phyloP scores from a whole-genome alignment of 1,140 invertebrate genomes.

The Lasaia peninsularis region DNA sequence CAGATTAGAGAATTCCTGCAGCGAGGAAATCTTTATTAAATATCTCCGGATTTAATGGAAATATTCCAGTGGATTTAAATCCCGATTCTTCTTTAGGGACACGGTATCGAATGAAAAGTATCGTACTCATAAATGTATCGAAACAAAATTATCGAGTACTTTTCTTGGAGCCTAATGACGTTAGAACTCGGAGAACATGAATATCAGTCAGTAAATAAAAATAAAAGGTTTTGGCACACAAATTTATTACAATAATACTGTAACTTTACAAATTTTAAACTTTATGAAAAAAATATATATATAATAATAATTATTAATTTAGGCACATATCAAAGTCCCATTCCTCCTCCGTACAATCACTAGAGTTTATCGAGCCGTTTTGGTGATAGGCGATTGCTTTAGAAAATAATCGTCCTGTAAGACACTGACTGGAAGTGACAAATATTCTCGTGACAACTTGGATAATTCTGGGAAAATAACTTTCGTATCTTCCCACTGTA shows the following conservation, averaged over 20 bases:
- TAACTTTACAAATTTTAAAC: slow-evolving; percentile 5
- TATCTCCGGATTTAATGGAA: too few relatives aligned
- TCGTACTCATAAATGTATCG: slow-evolving; percentile 18
- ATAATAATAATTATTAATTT: slow-evolving; percentile 3
- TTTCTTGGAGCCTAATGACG: background rate
- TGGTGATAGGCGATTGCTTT: slow-evolving; percentile 19
- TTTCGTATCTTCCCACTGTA: slow-evolving; percentile 21
- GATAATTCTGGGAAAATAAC: slow-evolving; percentile 20
- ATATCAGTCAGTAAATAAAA: background rate
- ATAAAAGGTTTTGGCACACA: slow-evolving; percentile 7
- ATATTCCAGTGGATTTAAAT: too few relatives aligned
- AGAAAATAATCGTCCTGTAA: slow-evolving; percentile 27
- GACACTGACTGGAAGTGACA: slow-evolving; percentile 21
- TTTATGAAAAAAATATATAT: slow-evolving; percentile 12
- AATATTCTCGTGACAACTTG: slow-evolving; percentile 18
- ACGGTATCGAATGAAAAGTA: too few relatives aligned
- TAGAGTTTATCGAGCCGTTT: slow-evolving; percentile 7
- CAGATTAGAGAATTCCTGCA: too few relatives aligned
- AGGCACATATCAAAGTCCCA: background rate
- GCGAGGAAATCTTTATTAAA: too few relatives aligned
- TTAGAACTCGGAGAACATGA: background rate
- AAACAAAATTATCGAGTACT: slow-evolving; percentile 15
- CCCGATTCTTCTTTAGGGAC: too few relatives aligned
- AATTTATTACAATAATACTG: slow-evolving; percentile 11
- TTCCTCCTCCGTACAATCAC: background rate